A percentile compares a stretch with the other conserved stretches of the same genome.
phyloP scores from a whole-genome alignment of 2,797 vertebrate species.

The Danionella dracula region DNA sequence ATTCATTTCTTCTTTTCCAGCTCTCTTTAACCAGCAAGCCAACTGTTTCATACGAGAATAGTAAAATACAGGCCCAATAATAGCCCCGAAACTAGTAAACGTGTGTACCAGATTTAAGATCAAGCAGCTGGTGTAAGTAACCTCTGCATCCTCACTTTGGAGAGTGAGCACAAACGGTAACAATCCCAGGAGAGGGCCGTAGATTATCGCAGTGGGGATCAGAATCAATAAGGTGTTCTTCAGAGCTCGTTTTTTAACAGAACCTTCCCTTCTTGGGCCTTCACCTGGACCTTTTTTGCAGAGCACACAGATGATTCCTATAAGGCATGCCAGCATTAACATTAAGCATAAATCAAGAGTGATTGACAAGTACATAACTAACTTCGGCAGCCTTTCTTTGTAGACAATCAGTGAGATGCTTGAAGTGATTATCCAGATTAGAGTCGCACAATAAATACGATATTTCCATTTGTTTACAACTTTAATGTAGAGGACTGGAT shows the following conservation, averaged over 20 bases:
- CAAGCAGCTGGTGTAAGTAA: neutral
- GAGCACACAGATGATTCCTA: slow-evolving; percentile 46
- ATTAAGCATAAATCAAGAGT: slow-evolving; percentile 42
- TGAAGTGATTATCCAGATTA: slow-evolving; percentile 51
- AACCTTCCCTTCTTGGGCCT: neutral
- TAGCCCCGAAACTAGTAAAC: slow-evolving; percentile 49
- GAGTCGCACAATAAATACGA: slow-evolving; percentile 30
- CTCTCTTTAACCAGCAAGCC: slow-evolving; percentile 15
- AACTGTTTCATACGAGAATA: slow-evolving; percentile 40
- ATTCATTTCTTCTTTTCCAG: neutral
- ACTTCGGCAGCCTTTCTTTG: neutral
- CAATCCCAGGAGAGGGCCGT: slow-evolving; percentile 48
- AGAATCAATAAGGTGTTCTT: slow-evolving; percentile 53
- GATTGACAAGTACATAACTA: neutral
- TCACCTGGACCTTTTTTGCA: slow-evolving; percentile 45
- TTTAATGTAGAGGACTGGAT: slow-evolving; percentile 52
- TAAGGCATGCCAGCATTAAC: slow-evolving; percentile 51
- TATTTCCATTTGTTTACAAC: slow-evolving; percentile 42
- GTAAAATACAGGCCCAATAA: slow-evolving; percentile 55
- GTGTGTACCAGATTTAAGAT: slow-evolving; percentile 28
- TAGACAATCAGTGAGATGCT: slow-evolving; percentile 11
- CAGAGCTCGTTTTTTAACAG: slow-evolving; percentile 50
- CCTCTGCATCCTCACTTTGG: neutral
- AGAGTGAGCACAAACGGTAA: slow-evolving; percentile 7
- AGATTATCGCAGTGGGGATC: slow-evolving; percentile 43